These are phyloP conservation scores for Trachurus trachurus DNA, from an alignment of 2,797 vertebrate genomes.

Conservation along the genomic window DNA sequence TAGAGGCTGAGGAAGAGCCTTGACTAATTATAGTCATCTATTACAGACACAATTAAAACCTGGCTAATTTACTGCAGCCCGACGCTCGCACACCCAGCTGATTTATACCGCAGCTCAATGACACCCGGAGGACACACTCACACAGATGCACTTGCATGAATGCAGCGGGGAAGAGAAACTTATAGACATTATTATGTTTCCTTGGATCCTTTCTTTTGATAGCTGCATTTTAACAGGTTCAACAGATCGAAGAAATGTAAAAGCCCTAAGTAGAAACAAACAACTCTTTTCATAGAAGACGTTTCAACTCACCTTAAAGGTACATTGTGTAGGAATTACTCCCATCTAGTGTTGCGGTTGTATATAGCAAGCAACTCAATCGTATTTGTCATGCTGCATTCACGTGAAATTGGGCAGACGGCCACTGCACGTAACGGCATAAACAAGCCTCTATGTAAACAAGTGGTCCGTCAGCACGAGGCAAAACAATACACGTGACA, in stretches of 20 bases:
- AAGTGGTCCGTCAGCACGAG: no score
- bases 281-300: not conserved
- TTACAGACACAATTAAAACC: slow-evolving; percentile 86
- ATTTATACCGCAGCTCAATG: slow-evolving; percentile 85
- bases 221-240: slow-evolving; percentile 20
- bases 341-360: no score
- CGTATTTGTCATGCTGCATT: no score
- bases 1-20: slow-evolving; percentile 80
- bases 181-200: not conserved
- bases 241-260: not conserved
- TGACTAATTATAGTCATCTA: slow-evolving; percentile 86
- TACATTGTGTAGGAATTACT: no score
- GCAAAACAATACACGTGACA: no score
- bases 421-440: no score
- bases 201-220: slow-evolving; percentile 14
- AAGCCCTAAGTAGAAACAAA: not conserved
- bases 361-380: no score
- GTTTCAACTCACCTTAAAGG: not conserved
- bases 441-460: no score
- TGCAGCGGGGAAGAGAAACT: slow-evolving; percentile 1
- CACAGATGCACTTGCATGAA: slow-evolving; percentile 27
- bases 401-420: no score
- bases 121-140: slow-evolving; percentile 81
- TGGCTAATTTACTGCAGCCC: slow-evolving; percentile 83
- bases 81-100: slow-evolving; percentile 79